Evolutionary conservation across 1,140 invertebrate genomes (phyloP), one percentile per base, ranked within the genome.

Genomic region (Trigoniulus corallinus): DNA sequence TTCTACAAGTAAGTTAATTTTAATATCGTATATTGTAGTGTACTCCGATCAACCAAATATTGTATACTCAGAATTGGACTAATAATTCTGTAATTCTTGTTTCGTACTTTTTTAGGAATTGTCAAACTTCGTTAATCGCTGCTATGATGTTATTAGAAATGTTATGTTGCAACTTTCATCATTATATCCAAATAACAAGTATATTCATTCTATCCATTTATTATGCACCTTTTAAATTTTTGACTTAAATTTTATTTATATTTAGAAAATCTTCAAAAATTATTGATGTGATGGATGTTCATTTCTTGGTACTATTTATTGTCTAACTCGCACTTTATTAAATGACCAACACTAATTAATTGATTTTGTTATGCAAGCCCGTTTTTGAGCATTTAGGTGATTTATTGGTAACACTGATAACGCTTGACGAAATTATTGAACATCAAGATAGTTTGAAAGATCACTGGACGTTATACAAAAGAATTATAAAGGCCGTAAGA

Each of bases 401-500:
- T 59, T 59, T 85, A 20, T 71, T 86, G 23, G 63, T 73, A n/a
- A 70, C 79, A 41, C 66, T 87, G 3, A 66, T 85, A 10, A 81
- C 75, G 21, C 57, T 88, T 12, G 84, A 88, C 62, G 75, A 78
- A 64, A 65, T 87, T 15, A 69, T 87, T 26, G 68, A 72, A 24
- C 64, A 64, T 39, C 75, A 79, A 51, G 67, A 71, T 1, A 63
- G 70, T 0, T 64, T 86, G 2, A 63, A 74, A 49, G 76, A 82
- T 18, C 77, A 82, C 59, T 85, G 79, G 79, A 73, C 73, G 15
- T 65, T 75, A 2, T 86, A 84, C 57, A 71, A 76, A 59, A 72
- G 77, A 57, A 75, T 81, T 62, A 69, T 85, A 1, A 74, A 74
- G 49, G 77, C 76, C 18, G 74, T 82, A 1, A 71, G 76, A 42